These are phyloP conservation scores for Hippocampus zosterae DNA, from an alignment of 2,113 vertebrate species.

Conservation along the genomic window DNA sequence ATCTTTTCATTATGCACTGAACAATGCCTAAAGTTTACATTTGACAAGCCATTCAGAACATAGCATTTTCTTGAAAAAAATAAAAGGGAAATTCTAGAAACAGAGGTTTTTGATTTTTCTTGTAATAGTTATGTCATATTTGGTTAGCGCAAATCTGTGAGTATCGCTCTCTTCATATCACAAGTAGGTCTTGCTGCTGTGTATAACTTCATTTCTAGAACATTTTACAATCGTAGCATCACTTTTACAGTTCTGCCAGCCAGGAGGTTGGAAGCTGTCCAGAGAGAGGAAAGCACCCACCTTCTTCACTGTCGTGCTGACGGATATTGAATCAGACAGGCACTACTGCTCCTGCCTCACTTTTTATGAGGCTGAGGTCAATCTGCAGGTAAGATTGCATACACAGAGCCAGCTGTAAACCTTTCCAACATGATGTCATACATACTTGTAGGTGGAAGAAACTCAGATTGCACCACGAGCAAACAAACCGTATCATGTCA, in stretches of 20 bases:
- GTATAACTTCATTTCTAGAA: background rate
- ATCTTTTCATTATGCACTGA: too few species aligned
- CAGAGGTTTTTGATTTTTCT: too few species aligned
- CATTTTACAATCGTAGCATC: background rate
- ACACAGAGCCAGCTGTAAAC: background rate
- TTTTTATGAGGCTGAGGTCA: constrained; percentile 94
- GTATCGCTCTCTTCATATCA: background rate
- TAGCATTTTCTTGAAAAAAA: background rate
- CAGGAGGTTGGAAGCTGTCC: constrained; percentile 90
- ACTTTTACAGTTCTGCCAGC: constrained; percentile 89
- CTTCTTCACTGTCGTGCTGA: constrained; percentile 94
- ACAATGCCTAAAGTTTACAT: background rate
- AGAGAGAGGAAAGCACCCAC: constrained; percentile 88
- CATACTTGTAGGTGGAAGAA: background rate
- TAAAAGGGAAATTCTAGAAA: background rate
- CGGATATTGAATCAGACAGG: constrained; percentile 94
- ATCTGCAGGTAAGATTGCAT: constrained; percentile 82
- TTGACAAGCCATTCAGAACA: background rate
- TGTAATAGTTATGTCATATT: too few species aligned
- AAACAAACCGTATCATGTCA: background rate
- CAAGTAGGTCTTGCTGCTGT: background rate
- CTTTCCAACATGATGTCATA: background rate
- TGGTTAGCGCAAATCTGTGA: too few species aligned
- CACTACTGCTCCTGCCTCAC: constrained; percentile 98
- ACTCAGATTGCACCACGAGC: background rate